These are phyloP conservation scores for Myripristis jacobus DNA, from an alignment of 2,797 vertebrate species.

Conservation along the genomic window DNA sequence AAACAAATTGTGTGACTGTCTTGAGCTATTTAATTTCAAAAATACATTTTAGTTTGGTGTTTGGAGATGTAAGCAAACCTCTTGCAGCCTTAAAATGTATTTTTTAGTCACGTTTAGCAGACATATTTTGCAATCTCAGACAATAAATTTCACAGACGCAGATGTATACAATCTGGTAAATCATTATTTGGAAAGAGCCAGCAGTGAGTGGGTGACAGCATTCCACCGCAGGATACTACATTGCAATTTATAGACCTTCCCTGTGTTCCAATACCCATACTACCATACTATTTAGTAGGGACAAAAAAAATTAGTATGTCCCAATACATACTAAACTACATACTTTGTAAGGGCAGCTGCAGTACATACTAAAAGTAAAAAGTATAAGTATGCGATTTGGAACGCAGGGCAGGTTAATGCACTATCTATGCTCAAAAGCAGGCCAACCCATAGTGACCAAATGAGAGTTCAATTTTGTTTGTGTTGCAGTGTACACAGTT, in stretches of 20 bases:
- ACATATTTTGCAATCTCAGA: neutral
- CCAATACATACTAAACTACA: too few relatives aligned
- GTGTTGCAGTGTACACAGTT: neutral
- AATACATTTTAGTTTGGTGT: neutral
- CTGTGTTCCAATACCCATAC: too few relatives aligned
- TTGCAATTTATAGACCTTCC: neutral
- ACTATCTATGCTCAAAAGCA: too few relatives aligned
- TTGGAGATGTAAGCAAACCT: neutral
- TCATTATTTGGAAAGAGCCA: neutral
- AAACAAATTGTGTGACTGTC: neutral
- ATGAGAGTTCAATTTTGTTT: neutral
- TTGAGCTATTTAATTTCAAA: neutral
- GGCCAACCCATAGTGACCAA: neutral
- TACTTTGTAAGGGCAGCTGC: too few relatives aligned
- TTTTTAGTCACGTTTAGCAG: too few relatives aligned
- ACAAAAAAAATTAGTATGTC: too few relatives aligned
- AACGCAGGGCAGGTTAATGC: too few relatives aligned
- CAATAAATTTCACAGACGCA: neutral
- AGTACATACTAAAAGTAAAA: too few relatives aligned
- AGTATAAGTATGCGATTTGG: too few relatives aligned
- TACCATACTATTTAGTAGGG: too few relatives aligned
- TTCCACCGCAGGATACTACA: neutral
- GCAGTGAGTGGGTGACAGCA: neutral
- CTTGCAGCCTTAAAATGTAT: too few relatives aligned
- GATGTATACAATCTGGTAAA: neutral